Conservation (phyloP, 2,113 vertebrate genomes). For the Merops nubicus region DNA sequence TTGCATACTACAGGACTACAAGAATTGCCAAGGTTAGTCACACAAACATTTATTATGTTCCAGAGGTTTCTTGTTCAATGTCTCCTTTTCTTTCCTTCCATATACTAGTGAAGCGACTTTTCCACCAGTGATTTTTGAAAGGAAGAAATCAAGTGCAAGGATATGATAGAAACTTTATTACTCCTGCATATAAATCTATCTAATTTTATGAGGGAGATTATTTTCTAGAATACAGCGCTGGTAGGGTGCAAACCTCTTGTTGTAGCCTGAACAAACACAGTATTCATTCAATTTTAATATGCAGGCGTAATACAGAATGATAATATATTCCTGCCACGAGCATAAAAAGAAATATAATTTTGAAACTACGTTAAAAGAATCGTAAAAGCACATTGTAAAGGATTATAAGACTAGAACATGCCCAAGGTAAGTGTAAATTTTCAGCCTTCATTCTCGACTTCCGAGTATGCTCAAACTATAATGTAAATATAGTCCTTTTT, state of each 20-base stretch:
- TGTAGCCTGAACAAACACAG: not conserved
- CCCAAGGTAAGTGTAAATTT: not conserved
- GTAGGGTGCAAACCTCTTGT: not conserved
- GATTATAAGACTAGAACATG: not conserved
- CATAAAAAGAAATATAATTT: not conserved
- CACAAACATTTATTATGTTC: not conserved
- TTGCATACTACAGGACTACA: rapidly evolving
- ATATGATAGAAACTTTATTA: not conserved
- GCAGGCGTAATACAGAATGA: no score
- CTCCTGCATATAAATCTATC: not conserved
- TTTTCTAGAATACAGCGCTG: not conserved
- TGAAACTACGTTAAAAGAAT: not conserved
- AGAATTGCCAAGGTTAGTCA: not conserved
- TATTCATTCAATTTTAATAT: not conserved
- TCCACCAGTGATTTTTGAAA: not conserved
- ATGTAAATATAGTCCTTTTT: not conserved
- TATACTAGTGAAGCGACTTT: not conserved
- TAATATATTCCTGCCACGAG: no score
- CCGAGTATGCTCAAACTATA: not conserved
- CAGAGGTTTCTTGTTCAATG: rapidly evolving
- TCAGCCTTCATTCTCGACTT: not conserved
- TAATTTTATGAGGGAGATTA: not conserved
- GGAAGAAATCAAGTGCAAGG: not conserved
- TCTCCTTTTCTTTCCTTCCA: not conserved
- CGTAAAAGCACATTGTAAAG: not conserved